Base-by-base conservation (phyloP, 92 coral and sea anemone species). In the Epizoanthus ramosus region DNA sequence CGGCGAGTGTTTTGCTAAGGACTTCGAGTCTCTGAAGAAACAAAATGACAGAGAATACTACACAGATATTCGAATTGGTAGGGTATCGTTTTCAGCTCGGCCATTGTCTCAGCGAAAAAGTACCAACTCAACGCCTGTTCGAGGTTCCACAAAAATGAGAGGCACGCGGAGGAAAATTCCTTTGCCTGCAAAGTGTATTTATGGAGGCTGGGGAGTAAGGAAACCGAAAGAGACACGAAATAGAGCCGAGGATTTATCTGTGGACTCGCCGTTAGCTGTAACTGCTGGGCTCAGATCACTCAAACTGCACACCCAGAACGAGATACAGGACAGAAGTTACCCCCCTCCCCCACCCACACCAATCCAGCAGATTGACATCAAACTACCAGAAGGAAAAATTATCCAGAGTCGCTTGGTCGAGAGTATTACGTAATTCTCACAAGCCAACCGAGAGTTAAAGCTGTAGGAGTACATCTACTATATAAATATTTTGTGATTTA, bases 301-400 rank as follows among this genome's bases (percentile, higher is more conserved):
- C 5, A 87, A 79, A 37, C 80, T 92, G 1, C 85, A 83, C 15
- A 69, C 93, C 8, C 41, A 72, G 63, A 47, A 8, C 7, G 47
- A 66, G 9, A 52, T 66, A 59, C 25, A 41, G 17, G 83, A 60
- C 65, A 21, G 17, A 16, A 16, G 16, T 1, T 68, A 57, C n/a
- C 90, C 94, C 23, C 87, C 93, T n/a, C 92, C 97, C 74, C 92
- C 94, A 17, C 92, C 97, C 68, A 93, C 97, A 71, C 97, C 97
- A 17, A 82, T 93, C 68, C 94, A 88, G 83, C 94, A 93, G 84
- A 90, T 90, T 53, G 89, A 90, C 84, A 88, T 93, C 56, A 90
- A 87, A 72, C 86, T 90, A 50, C 97, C 97, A 25, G 88, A 91
- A 57, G 94, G 94, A 25, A 19, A 69, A 68, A 70, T 90, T 47